Conservation (phyloP, 1,140 invertebrate genomes). For the Brachystomella parvula region DNA sequence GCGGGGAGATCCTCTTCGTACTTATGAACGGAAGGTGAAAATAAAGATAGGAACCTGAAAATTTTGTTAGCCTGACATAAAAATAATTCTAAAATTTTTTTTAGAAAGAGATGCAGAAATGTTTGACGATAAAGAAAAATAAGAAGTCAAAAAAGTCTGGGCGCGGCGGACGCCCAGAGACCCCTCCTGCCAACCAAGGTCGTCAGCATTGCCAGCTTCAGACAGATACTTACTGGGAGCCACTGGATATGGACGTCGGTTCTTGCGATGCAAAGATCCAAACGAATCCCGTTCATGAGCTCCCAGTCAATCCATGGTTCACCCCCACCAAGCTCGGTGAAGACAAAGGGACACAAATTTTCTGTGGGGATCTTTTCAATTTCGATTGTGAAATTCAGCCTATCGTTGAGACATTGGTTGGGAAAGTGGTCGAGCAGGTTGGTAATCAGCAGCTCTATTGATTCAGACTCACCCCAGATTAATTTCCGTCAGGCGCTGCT, state of each 20-base stretch:
- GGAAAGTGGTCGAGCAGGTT: constrained; percentile 35
- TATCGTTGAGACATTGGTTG: constrained; percentile 30
- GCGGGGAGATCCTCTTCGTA: constrained; percentile 23
- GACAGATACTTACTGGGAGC: constrained; percentile 31
- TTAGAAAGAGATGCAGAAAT: constrained; percentile 8
- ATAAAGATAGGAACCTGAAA: neutral
- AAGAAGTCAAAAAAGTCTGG: neutral
- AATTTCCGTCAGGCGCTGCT: constrained; percentile 24
- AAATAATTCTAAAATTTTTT: too few relatives aligned
- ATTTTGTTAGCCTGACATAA: too few relatives aligned
- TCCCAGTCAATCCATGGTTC: constrained; percentile 13
- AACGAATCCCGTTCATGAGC: constrained; percentile 27
- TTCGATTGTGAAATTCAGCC: constrained; percentile 34
- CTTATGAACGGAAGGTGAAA: constrained; percentile 2
- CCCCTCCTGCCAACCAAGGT: constrained; percentile 28
- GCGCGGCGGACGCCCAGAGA: neutral
- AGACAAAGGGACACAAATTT: constrained; percentile 32
- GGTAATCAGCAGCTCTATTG: neutral
- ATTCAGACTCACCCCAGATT: neutral
- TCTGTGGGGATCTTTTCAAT: constrained; percentile 32
- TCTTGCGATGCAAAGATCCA: constrained; percentile 27
- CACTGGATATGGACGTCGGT: constrained; percentile 20
- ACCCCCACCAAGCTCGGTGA: constrained; percentile 20
- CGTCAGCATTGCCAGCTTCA: constrained; percentile 24
- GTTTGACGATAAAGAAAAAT: neutral